These are phyloP conservation scores for Otolemur crassicaudatus DNA, from an alignment of 2,797 vertebrate genomes.

Conservation along the genomic window DNA sequence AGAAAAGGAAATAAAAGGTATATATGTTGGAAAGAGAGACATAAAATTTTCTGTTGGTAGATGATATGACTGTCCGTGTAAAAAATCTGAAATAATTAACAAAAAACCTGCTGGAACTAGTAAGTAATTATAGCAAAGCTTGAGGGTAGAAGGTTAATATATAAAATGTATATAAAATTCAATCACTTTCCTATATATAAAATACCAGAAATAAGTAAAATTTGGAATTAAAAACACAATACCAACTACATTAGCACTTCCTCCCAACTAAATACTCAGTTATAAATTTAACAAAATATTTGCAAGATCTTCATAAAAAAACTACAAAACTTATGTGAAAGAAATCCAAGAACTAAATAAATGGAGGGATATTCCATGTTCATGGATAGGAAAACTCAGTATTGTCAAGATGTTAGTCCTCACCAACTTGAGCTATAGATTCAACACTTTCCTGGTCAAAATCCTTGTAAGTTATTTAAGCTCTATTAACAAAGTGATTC, in stretches of 20 bases:
- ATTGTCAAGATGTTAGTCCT: neutral
- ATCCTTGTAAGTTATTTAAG: neutral
- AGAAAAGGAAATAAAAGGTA: neutral
- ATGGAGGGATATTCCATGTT: neutral
- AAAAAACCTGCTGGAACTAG: neutral
- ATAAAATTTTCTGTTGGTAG: neutral
- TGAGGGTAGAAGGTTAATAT: neutral
- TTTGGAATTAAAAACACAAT: neutral
- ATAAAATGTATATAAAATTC: neutral
- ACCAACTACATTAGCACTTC: neutral
- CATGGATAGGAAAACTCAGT: neutral
- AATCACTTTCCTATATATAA: neutral
- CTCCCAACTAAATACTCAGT: neutral
- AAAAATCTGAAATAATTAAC: neutral
- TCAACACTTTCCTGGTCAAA: neutral
- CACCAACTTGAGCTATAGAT: neutral
- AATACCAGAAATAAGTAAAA: neutral
- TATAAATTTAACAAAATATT: neutral
- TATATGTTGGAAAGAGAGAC: neutral
- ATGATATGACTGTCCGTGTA: neutral
- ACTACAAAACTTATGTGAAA: neutral
- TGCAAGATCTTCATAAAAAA: neutral
- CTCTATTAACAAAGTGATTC: neutral
- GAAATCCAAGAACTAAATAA: neutral
- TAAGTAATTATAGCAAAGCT: neutral